Evolutionary conservation across 2,797 vertebrate species (phyloP), one percentile per base, ranked within the genome.

Genomic region (Mycteria americana): DNA sequence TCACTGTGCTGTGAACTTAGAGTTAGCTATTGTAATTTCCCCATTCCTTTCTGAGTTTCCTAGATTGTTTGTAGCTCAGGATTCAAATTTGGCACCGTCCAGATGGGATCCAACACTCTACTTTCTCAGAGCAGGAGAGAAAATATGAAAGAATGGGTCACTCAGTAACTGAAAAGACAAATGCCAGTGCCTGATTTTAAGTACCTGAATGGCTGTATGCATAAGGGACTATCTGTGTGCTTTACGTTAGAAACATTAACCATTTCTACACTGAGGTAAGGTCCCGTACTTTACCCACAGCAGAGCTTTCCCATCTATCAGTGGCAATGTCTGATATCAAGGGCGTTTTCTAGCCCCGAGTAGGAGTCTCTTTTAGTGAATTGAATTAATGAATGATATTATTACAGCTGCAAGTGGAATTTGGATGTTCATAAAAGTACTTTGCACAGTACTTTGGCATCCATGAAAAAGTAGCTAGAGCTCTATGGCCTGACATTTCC

Each of bases 371-470:
- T 80, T 65, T 28, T 27, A 45, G 46, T 33, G 25, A 43, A 35
- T 2, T 78, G 79, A 74, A 45, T 75, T 88, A 0, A 25, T 59
- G 33, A 76, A 57, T 91, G 18, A 37, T 91, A 56, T 88, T 88
- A 72, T 93, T 87, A 76, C 89, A 94, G 86, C 78, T 94, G 86
- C 33, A 35, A 76, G 43, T 74, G 81, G 78, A 85, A 91, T 89
- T 73, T 83, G 53, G 46, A 53, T 68, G 21, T 67, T 77, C 64
- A 22, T 57, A 43, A 62, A 77, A 89, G 45, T 46, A 46, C 60
- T 87, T 73, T 68, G 62, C 74, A 69, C 35, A 24, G 78, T 56
- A 59, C 70, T 92, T 91, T 68, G 45, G 37, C 6, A 4, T 75
- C 75, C 18, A 5, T 72, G 68, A 57, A 65, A 88, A 89, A 68